Conservation (phyloP, 2,113 vertebrate genomes). For the Corydoras maculifer region DNA sequence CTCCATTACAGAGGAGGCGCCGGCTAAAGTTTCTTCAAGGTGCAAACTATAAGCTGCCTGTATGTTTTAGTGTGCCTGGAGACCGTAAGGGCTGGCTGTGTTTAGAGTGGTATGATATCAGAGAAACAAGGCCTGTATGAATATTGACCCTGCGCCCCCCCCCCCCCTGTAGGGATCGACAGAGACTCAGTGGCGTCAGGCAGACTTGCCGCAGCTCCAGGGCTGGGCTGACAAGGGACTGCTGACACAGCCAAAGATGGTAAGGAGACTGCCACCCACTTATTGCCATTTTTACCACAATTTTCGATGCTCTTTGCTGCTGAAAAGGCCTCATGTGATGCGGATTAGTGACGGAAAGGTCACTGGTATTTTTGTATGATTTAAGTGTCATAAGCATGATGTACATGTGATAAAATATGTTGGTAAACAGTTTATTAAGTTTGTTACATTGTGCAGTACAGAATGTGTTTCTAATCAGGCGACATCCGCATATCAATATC, state of each 20-base stretch:
- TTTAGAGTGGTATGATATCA: slow-evolving; percentile 53
- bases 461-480: too few species aligned
- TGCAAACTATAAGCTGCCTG: slow-evolving; percentile 44
- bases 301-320: slow-evolving; percentile 51
- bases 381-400: too few species aligned
- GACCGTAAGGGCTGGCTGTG: slow-evolving; percentile 43
- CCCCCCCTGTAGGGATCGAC: slow-evolving; percentile 71
- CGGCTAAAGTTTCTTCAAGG: background rate
- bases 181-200: slow-evolving; percentile 79
- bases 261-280: slow-evolving; percentile 68
- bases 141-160: slow-evolving; percentile 61
- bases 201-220: slow-evolving; percentile 77
- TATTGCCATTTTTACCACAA: slow-evolving; percentile 58
- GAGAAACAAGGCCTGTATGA: slow-evolving; percentile 57
- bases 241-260: slow-evolving; percentile 80
- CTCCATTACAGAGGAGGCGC: slow-evolving; percentile 5
- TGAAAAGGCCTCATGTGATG: slow-evolving; percentile 22
- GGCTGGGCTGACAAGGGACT: slow-evolving; percentile 80
- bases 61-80: slow-evolving; percentile 59
- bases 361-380: slow-evolving; percentile 1
- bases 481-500: too few species aligned
- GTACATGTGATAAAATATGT: too few species aligned
- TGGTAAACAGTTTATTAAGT: too few species aligned
- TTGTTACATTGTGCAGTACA: too few species aligned
- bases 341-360: slow-evolving; percentile 24